Evolutionary conservation across 1,140 invertebrate species (phyloP), one percentile per base, ranked within the genome.

Genomic region (Charaxes varanes): DNA sequence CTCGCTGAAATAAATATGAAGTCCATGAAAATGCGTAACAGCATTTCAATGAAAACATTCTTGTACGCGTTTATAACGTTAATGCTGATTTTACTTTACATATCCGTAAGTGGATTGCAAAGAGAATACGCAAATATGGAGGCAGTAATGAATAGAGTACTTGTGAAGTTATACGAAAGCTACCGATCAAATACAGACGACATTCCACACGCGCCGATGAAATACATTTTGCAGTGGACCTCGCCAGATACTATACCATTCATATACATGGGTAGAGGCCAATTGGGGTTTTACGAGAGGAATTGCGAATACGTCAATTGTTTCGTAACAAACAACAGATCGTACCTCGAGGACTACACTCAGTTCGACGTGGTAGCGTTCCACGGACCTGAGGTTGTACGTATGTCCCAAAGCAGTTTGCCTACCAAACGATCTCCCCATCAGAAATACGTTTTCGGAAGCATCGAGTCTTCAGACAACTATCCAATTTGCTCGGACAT

Each of bases 331-430:
- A 28, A 32, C 27, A 41, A 80, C 15, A 59, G 48, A n/a, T 33
- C 36, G 4, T 63, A 53, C 26, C 18, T 80, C 0, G 49, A 40
- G 8, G 60, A 67, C 40, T 50, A 60, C 6, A 65, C 56, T 2
- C 62, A 77, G 15, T 84, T 78, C 41, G 77, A 84, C 32, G 68
- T 68, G 0, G 52, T 84, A 1, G 52, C 55, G 2, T 84, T 84
- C 27, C 38, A 56, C 14, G 71, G 65, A 7, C 71, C 71, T 1
- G 63, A 78, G 40, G 42, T 64, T 1, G 21, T 65, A 21, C 13
- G 11, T 10, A 37, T 53, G 41, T 22, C 13, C 37, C 23, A 28
- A 32, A 0, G 10, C 15, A 23, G 26, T 18, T 41, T 67, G 27
- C 76, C 73, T 6, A 11, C 10, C 4, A 49, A 35, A 17, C 50